Conservation (phyloP, 2,888 invertebrate species). For the Nemotelus pantherinus region DNA sequence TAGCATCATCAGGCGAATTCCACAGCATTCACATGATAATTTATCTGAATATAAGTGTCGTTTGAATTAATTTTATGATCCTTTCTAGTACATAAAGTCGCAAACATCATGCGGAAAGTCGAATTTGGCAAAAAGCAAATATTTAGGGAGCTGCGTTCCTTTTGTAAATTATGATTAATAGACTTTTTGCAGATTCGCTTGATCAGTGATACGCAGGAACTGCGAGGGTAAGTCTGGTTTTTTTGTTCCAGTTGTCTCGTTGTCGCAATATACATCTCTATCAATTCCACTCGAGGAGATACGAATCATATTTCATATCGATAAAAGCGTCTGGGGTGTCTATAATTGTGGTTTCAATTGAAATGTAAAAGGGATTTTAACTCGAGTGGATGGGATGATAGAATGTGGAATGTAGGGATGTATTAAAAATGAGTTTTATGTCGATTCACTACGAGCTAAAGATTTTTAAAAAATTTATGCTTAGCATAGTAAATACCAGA, state of each 20-base stretch:
- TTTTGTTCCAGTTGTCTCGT: slow-evolving; percentile 4
- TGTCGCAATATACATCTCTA: slow-evolving; percentile 25
- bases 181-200: slow-evolving; percentile 27
- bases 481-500: neutral
- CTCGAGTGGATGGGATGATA: no score
- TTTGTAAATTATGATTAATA: slow-evolving; percentile 49
- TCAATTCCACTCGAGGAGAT: slow-evolving; percentile 34
- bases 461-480: neutral
- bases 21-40: slow-evolving; percentile 50
- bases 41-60: slow-evolving; percentile 46
- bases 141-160: slow-evolving; percentile 18
- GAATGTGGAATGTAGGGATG: no score
- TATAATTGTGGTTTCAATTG: slow-evolving; percentile 29
- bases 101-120: slow-evolving; percentile 39
- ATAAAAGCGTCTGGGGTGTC: slow-evolving; percentile 29
- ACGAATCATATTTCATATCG: slow-evolving; percentile 31
- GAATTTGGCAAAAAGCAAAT: slow-evolving; percentile 13
- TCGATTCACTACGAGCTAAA: neutral
- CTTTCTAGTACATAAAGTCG: slow-evolving; percentile 47
- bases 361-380: neutral
- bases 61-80: slow-evolving; percentile 51
- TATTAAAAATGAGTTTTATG: no score
- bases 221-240: neutral
- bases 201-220: neutral
- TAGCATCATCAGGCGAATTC: slow-evolving; percentile 40